phyloP scores from a whole-genome alignment of 2,888 invertebrate genomes.

The Drosophila tripunctata region DNA sequence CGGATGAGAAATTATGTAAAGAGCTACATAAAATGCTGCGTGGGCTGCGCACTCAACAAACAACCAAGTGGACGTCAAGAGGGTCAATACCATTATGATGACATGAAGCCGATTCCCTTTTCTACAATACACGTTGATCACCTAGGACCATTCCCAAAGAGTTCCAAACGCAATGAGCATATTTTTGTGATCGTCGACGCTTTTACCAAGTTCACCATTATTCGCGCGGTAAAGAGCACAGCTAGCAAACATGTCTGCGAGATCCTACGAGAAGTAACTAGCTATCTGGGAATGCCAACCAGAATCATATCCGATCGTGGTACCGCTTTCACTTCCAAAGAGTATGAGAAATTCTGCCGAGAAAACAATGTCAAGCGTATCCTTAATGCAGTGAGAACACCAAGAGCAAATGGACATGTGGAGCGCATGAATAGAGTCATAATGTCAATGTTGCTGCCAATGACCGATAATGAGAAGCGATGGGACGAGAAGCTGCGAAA shows the following conservation, averaged over 20 bases:
- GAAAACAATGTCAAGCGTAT: background rate
- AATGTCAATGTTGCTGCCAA: no score
- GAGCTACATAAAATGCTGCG: background rate
- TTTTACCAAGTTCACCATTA: no score
- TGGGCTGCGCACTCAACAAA: no score
- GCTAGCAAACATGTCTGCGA: conserved; percentile 2
- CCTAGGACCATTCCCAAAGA: background rate
- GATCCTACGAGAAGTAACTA: background rate
- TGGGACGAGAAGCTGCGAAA: no score
- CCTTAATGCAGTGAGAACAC: background rate
- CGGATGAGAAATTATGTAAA: background rate
- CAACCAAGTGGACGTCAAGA: background rate
- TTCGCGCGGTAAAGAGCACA: background rate
- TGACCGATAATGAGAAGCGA: background rate
- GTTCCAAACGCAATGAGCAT: background rate
- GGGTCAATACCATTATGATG: background rate
- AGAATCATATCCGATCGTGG: background rate
- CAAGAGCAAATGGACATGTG: background rate
- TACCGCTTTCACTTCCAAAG: background rate
- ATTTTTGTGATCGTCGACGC: background rate
- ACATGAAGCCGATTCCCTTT: background rate
- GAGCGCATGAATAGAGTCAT: no score
- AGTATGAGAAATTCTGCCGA: no score
- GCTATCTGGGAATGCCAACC: background rate
- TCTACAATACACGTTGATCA: background rate